Conservation (phyloP, 2,888 invertebrate genomes). For the Agriopis marginaria region DNA sequence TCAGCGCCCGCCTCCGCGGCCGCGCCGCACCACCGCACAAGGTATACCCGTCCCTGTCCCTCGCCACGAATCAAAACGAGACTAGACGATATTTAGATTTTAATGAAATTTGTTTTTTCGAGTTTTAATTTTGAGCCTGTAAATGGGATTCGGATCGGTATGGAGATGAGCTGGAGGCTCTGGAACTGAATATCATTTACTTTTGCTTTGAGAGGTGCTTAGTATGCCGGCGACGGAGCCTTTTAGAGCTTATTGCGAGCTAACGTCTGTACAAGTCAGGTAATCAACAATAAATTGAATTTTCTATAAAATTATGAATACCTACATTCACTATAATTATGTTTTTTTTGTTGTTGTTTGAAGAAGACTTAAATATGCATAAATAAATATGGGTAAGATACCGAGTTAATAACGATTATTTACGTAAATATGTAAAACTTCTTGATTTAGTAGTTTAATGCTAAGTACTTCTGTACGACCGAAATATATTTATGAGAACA, state of each 20-base stretch:
- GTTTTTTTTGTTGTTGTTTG: no score
- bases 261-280: not conserved
- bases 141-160: slow-evolving; percentile 39
- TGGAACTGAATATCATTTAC: slow-evolving; percentile 3
- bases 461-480: not conserved
- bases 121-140: slow-evolving; percentile 29
- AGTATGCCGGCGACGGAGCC: not conserved
- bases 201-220: not conserved
- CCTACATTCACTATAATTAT: no score
- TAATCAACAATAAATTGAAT: not conserved
- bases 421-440: no score
- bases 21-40: slow-evolving; percentile 30
- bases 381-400: no score
- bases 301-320: not conserved
- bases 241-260: not conserved
- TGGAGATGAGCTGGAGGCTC: slow-evolving; percentile 1
- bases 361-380: no score
- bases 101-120: slow-evolving; percentile 34
- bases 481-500: not conserved
- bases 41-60: slow-evolving; percentile 73
- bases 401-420: no score
- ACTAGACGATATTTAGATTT: slow-evolving; percentile 39
- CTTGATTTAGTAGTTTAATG: not conserved
- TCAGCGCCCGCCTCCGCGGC: slow-evolving; percentile 61
- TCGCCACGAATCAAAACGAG: slow-evolving; percentile 52